phyloP scores from a whole-genome alignment of 2,113 vertebrate genomes.

The Lepisosteus osseus region DNA sequence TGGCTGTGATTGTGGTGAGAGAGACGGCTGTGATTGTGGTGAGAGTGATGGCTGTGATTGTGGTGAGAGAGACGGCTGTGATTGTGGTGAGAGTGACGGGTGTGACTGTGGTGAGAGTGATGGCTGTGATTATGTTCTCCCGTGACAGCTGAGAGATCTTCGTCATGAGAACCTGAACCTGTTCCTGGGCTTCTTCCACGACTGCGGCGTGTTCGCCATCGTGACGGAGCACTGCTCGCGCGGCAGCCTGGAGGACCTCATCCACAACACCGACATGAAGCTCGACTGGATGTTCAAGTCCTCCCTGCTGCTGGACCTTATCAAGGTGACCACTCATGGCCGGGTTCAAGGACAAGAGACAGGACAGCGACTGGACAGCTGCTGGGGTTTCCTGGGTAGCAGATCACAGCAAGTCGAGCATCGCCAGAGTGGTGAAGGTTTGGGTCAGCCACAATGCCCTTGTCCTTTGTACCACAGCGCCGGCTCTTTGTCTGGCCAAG shows the following conservation, averaged over 20 bases:
- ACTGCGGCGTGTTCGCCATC: slow-evolving; percentile 73
- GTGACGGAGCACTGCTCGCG: slow-evolving; percentile 85
- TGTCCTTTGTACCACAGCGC: no score
- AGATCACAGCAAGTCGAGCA: no score
- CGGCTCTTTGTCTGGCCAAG: no score
- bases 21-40: not conserved
- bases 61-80: not conserved
- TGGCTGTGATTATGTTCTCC: no score
- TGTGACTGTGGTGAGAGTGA: no score
- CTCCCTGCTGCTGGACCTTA: slow-evolving; percentile 85
- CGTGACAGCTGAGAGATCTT: slow-evolving; percentile 77
- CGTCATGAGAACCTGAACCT: slow-evolving; percentile 89
- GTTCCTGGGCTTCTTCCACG: slow-evolving; percentile 83
- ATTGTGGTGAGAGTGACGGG: no score
- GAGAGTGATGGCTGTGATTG: not conserved
- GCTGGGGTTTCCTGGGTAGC: no score
- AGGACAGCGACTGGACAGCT: not conserved
- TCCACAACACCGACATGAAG: slow-evolving; percentile 83
- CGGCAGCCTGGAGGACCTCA: slow-evolving; percentile 84
- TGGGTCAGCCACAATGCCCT: no score
- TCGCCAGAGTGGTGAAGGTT: no score
- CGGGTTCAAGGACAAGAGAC: no score
- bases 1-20: no score
- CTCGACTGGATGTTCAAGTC: slow-evolving; percentile 98
- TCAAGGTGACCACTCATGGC: slow-evolving; percentile 64